Evolutionary conservation across 1,140 invertebrate genomes (phyloP).

Genomic region (Drosophila arizonae): DNA sequence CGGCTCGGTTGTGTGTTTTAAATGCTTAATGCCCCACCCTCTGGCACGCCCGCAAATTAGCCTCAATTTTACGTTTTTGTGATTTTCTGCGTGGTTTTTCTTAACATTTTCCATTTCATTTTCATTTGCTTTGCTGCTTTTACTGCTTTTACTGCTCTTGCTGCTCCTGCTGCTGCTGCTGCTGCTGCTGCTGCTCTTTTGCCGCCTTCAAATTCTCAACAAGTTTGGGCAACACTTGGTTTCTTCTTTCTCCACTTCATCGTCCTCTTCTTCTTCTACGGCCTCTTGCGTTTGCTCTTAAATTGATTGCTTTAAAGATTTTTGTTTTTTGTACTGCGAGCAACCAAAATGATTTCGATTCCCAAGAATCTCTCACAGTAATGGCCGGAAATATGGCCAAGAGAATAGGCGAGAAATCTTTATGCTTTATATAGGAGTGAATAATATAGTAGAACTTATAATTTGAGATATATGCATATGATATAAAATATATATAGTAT

Average conservation of each 20-base stretch:
- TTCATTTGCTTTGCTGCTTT: not conserved
- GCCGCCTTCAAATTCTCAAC: conserved; percentile 24
- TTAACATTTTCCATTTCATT: conserved; percentile 1
- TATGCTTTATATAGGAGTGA: no score
- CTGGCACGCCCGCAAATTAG: conserved; percentile 26
- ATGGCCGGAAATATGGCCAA: no score
- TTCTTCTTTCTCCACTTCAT: no score
- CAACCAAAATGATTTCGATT: no score
- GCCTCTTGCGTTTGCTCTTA: not conserved
- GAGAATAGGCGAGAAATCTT: no score
- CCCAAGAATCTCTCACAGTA: no score
- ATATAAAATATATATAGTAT: no score
- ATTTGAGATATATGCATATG: no score
- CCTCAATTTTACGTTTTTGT: conserved; percentile 21
- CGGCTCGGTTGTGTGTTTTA: conserved; percentile 8
- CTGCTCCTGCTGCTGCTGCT: conserved; percentile 2
- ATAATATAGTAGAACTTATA: no score
- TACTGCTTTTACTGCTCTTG: not conserved
- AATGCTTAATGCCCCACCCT: conserved; percentile 10
- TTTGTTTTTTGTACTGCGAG: no score
- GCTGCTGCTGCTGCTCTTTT: conserved; percentile 6
- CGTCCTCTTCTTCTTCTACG: no score
- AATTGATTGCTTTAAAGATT: conserved; percentile 13
- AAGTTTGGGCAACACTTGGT: conserved; percentile 6
- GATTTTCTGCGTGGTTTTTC: conserved; percentile 19